Evolutionary conservation across 2,797 vertebrate genomes (phyloP).

Genomic region (Psittacula echo): DNA sequence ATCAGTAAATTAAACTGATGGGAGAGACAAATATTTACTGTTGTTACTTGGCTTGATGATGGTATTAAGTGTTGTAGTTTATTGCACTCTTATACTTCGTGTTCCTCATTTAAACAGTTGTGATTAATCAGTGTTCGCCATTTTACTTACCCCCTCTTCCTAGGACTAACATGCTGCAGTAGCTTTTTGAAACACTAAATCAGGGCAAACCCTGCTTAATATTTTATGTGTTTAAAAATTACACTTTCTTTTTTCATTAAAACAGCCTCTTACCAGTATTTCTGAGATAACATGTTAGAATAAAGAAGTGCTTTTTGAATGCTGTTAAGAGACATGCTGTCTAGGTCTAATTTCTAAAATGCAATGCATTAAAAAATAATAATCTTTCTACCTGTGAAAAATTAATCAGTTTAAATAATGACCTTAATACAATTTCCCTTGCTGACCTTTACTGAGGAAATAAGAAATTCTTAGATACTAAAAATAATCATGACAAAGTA

Average conservation of each 20-base stretch:
- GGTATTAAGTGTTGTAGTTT: not conserved
- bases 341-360: not conserved
- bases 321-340: not conserved
- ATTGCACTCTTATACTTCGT: not conserved
- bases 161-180: not conserved
- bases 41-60: not conserved
- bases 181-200: not conserved
- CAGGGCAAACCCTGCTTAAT: not conserved
- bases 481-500: not conserved
- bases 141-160: not conserved
- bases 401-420: conserved; percentile 27
- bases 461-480: not conserved
- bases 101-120: not conserved
- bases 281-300: not conserved
- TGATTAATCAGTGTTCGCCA: not conserved
- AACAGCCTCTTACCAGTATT: not conserved
- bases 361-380: conserved; percentile 3
- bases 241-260: not conserved
- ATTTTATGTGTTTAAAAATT: not conserved
- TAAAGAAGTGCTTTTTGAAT: not conserved
- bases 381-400: conserved; percentile 2
- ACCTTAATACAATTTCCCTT: not conserved
- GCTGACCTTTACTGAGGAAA: not conserved
- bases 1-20: not conserved
- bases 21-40: not conserved